Evolutionary conservation across 2,797 vertebrate genomes (phyloP).

Genomic region (Urophycis tenuis): DNA sequence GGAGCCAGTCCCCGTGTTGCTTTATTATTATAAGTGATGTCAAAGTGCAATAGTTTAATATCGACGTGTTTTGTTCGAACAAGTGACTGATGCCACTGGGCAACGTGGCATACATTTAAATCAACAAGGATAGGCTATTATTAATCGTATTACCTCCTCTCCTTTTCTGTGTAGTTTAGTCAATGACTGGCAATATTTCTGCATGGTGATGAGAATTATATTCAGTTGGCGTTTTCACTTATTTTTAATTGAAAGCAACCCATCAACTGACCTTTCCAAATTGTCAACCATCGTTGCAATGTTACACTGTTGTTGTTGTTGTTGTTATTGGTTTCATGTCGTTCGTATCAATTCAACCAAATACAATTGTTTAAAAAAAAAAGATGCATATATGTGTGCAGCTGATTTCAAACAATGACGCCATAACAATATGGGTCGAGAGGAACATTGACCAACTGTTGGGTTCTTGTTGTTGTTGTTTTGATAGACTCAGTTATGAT

Average conservation of each 20-base stretch:
- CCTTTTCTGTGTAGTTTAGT: neutral
- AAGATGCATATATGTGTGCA: neutral
- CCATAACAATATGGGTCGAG: neutral
- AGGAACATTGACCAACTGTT: neutral
- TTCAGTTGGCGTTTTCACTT: neutral
- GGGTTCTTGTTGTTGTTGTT: neutral
- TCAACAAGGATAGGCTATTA: neutral
- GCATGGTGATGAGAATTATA: neutral
- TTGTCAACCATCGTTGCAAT: neutral
- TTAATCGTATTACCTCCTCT: neutral
- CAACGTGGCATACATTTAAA: slow-evolving; percentile 43
- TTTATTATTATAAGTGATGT: neutral
- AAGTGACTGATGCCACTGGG: no score
- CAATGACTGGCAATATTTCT: neutral
- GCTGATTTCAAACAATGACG: neutral
- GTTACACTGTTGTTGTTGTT: neutral
- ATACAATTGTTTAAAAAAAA: neutral
- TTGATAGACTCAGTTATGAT: no score
- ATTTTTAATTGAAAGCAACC: neutral
- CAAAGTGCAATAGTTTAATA: slow-evolving; percentile 1
- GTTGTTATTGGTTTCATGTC: neutral
- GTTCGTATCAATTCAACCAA: neutral
- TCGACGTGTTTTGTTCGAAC: neutral
- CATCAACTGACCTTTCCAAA: neutral
- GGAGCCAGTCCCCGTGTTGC: neutral